Percentiles rank a stretch among this genome's conserved stretches.
phyloP scores from a whole-genome alignment of 2,888 invertebrate genomes.

The Tricholauxania praeusta region DNA sequence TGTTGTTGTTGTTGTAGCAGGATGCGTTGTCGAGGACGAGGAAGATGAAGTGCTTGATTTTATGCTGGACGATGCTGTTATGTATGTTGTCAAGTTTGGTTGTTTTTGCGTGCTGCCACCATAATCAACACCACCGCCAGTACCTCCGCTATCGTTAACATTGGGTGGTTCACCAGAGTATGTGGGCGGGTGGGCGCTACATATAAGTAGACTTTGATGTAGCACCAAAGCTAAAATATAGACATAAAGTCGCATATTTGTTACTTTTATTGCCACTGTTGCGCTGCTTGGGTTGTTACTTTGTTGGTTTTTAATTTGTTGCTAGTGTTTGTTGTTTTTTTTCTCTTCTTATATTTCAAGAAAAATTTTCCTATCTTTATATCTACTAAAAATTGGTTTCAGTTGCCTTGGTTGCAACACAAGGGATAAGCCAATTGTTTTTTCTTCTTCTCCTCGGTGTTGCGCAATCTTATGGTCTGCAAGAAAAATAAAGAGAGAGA shows the following conservation, averaged over 20 bases:
- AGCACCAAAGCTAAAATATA: conserved; percentile 44
- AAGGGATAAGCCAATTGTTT: not conserved
- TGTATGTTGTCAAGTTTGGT: conserved; percentile 32
- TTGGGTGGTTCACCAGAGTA: conserved; percentile 41
- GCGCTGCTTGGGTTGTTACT: conserved; percentile 32
- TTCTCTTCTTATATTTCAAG: not conserved
- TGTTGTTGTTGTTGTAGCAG: conserved; percentile 34
- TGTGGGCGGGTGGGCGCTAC: conserved; percentile 43
- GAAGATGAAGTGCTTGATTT: conserved; percentile 22
- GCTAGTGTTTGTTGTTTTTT: not conserved
- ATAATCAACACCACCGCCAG: conserved; percentile 23
- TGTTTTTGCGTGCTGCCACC: conserved; percentile 28
- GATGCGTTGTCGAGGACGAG: conserved; percentile 30
- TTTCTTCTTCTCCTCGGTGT: not conserved
- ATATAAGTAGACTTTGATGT: conserved; percentile 44
- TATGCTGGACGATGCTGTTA: conserved; percentile 30
- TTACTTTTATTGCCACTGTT: conserved; percentile 40
- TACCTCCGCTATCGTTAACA: conserved; percentile 17
- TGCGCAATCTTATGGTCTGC: not conserved
- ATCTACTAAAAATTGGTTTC: not conserved
- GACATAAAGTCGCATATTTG: conserved; percentile 48
- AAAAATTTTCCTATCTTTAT: not conserved
- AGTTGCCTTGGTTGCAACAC: not conserved
- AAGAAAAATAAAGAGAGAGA: not conserved
- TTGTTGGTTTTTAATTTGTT: conserved; percentile 3